Evolutionary conservation across 2,888 invertebrate genomes (phyloP).

Genomic region (Eupithecia subfuscata): DNA sequence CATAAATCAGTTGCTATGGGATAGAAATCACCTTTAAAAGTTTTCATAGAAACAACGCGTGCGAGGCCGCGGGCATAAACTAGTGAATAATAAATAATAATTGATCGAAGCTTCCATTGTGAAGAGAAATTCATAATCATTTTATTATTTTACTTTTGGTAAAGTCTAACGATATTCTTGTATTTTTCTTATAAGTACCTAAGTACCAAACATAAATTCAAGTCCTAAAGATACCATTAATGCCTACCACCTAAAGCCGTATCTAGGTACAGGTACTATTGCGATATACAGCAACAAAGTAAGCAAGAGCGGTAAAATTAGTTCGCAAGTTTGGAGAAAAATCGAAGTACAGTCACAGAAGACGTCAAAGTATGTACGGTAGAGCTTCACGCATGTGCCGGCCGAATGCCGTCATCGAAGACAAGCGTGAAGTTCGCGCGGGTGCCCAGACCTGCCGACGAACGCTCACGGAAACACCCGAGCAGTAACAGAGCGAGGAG

Average conservation of each 20-base stretch:
- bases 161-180: background rate
- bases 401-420: conserved; percentile 52
- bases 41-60: no score
- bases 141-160: background rate
- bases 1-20: no score
- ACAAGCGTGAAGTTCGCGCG: conserved; percentile 58
- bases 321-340: conserved; percentile 41
- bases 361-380: background rate
- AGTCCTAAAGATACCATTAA: background rate
- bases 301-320: conserved; percentile 14
- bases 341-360: conserved; percentile 50
- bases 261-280: background rate
- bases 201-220: no score
- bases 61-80: no score
- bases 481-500: conserved; percentile 74
- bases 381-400: conserved; percentile 68
- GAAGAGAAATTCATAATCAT: background rate
- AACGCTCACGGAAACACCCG: conserved; percentile 64
- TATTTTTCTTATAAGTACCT: no score
- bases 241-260: background rate
- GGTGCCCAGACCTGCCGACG: conserved; percentile 50
- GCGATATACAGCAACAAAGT: background rate
- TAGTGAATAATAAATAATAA: no score
- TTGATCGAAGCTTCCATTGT: no score
- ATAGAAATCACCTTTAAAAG: no score